A percentile compares a stretch with the other conserved stretches of the same genome.
Evolutionary conservation across 2,888 invertebrate species (phyloP).

Genomic region (Ischnura elegans): DNA sequence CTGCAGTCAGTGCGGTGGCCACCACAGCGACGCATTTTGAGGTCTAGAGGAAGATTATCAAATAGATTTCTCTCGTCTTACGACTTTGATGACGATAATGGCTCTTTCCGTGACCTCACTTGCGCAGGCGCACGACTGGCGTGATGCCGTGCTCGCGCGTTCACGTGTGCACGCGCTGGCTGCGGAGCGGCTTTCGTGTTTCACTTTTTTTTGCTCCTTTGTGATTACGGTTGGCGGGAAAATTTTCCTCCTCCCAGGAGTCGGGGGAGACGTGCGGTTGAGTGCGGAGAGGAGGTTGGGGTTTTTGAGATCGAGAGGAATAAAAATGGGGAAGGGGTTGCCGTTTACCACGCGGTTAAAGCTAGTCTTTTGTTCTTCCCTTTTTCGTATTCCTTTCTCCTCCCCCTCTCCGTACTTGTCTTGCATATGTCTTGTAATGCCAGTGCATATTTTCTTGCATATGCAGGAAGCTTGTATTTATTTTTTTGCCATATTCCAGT

Average conservation of each 20-base stretch:
- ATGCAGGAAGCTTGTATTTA: constrained; percentile 3
- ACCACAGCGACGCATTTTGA: constrained; percentile 40
- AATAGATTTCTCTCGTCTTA: constrained; percentile 38
- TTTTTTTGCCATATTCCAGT: constrained; percentile 18
- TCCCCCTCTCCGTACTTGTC: neutral
- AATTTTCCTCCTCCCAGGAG: constrained; percentile 18
- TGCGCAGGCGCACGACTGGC: constrained; percentile 49
- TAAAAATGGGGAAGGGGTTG: constrained; percentile 17
- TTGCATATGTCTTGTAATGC: too few relatives aligned
- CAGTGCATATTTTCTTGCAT: too few relatives aligned
- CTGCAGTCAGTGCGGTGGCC: too few relatives aligned
- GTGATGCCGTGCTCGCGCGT: constrained; percentile 50
- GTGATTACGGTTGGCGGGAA: constrained; percentile 51
- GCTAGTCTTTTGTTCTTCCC: constrained; percentile 46
- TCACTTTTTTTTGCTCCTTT: neutral
- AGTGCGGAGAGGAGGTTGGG: neutral
- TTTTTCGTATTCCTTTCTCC: neutral
- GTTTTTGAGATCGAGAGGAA: neutral
- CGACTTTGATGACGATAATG: constrained; percentile 42
- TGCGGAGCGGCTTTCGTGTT: constrained; percentile 7
- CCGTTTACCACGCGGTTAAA: constrained; percentile 35
- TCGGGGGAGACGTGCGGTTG: too few relatives aligned
- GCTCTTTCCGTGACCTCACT: constrained; percentile 44
- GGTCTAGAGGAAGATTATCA: neutral
- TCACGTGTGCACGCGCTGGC: constrained; percentile 37